phyloP scores from a whole-genome alignment of 2,113 vertebrate species.

The Macheiramphus alcinus region DNA sequence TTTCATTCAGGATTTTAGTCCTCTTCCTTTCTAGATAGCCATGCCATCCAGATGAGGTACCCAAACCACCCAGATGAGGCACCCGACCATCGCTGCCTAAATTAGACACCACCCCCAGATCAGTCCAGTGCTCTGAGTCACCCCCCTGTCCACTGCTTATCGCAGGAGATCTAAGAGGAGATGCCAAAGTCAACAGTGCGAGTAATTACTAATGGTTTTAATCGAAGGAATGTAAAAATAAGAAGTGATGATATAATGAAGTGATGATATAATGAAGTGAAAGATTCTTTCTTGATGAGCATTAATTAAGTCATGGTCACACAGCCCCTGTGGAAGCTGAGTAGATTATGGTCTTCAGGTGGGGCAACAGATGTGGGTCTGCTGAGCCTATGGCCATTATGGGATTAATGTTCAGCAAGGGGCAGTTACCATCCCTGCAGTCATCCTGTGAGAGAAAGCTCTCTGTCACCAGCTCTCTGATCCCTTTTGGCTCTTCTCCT shows the following conservation, averaged over 20 bases:
- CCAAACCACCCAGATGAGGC: not conserved
- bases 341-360: not conserved
- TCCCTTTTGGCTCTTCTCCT: not conserved
- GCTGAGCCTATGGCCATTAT: not conserved
- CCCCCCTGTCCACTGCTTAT: not conserved
- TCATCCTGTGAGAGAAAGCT: not conserved
- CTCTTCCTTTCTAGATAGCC: conserved; percentile 26
- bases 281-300: conserved; percentile 24
- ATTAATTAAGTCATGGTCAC: not conserved
- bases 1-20: not conserved
- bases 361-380: not conserved
- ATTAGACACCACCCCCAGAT: not conserved
- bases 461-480: not conserved
- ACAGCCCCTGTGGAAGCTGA: not conserved
- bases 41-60: not conserved
- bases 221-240: conserved; percentile 34
- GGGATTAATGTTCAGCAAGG: not conserved
- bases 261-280: conserved; percentile 8
- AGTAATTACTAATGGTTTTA: conserved; percentile 22
- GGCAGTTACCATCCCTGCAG: not conserved
- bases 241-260: conserved; percentile 28
- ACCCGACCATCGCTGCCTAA: not conserved
- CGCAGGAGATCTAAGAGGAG: not conserved
- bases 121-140: conserved; percentile 1
- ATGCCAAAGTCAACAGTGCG: conserved; percentile 3